Percentiles rank a stretch among this genome's conserved stretches.
phyloP scores from a whole-genome alignment of 2,113 vertebrate species.

The Ictalurus furcatus region DNA sequence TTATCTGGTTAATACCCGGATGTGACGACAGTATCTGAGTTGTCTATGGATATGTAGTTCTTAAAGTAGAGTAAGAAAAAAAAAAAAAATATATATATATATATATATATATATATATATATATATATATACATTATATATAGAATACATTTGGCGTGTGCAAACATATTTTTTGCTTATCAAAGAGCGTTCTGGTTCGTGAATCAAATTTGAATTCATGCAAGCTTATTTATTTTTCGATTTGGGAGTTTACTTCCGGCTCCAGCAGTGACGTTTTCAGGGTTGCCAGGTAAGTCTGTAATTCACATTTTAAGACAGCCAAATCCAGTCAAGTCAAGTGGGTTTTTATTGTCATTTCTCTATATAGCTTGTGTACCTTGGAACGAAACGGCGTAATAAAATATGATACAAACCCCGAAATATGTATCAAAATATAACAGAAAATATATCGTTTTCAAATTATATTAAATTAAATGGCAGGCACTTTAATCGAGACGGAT shows the following conservation, averaged over 20 bases:
- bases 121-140: too few species aligned
- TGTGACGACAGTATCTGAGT: not conserved
- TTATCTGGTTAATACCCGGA: not conserved
- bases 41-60: not conserved
- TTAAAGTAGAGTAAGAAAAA: not conserved
- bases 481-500: not conserved
- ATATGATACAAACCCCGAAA: not conserved
- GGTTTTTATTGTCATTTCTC: too few species aligned
- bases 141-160: too few species aligned
- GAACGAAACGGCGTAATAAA: too few species aligned
- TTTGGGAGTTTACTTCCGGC: conserved; percentile 25
- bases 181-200: not conserved
- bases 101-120: not conserved
- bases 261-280: not conserved
- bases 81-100: not conserved
- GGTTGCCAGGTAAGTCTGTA: not conserved
- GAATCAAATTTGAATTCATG: not conserved
- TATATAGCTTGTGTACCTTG: too few species aligned
- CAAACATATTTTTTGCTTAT: not conserved
- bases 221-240: not conserved
- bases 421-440: not conserved
- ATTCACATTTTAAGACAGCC: not conserved
- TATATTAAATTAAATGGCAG: not conserved
- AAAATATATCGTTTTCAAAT: not conserved
- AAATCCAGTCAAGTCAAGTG: not conserved